Conservation (phyloP, 2,113 vertebrate genomes). For the Tapirus terrestris region DNA sequence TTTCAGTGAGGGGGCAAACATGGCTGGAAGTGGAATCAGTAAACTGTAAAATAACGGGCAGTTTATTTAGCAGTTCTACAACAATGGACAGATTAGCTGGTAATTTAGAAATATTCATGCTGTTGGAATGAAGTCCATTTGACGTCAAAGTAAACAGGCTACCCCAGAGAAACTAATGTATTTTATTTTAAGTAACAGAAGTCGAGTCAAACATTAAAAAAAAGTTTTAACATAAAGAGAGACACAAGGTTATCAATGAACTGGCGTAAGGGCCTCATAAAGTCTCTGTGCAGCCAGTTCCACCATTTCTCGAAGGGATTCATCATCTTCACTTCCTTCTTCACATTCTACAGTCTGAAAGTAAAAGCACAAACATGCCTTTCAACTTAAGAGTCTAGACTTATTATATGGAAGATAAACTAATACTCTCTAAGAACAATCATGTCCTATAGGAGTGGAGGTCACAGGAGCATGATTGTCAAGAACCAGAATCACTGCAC, state of each 20-base stretch:
- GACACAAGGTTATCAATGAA: slow-evolving; percentile 79
- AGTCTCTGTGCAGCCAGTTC: slow-evolving; percentile 94
- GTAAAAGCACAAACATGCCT: neutral
- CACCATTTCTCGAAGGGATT: slow-evolving; percentile 94
- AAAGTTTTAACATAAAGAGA: neutral
- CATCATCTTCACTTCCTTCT: slow-evolving; percentile 91
- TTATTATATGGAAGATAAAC: rapidly evolving
- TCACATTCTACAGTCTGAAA: slow-evolving; percentile 91
- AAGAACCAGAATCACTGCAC: neutral
- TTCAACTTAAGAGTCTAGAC: neutral
- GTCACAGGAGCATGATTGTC: neutral
- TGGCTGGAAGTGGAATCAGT: neutral
- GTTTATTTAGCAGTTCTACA: neutral
- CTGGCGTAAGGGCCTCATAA: slow-evolving; percentile 92
- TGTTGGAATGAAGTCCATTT: neutral
- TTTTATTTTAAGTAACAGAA: slow-evolving; percentile 73
- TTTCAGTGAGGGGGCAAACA: neutral
- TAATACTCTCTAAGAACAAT: neutral
- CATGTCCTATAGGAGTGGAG: neutral
- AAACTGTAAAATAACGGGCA: neutral
- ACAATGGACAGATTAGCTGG: neutral
- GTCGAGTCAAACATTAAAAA: neutral
- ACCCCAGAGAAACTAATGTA: neutral
- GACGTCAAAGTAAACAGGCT: slow-evolving; percentile 1
- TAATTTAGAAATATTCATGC: neutral